A percentile compares a stretch with the other conserved stretches of the same genome.
phyloP scores from a whole-genome alignment of 2,888 invertebrate species.

The Drosophila glabriapex region DNA sequence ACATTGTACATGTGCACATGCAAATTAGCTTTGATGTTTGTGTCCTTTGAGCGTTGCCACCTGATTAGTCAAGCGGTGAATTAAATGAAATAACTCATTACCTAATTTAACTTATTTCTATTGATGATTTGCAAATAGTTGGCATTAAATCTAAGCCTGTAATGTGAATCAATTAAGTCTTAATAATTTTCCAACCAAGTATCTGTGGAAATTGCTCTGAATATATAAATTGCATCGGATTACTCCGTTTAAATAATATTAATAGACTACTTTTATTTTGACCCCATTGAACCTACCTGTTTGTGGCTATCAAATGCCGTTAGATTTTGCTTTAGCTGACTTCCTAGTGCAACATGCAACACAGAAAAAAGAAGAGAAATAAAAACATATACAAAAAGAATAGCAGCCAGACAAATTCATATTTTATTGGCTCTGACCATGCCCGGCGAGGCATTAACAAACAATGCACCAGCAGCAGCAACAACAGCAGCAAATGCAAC shows the following conservation, averaged over 20 bases:
- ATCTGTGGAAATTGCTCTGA: not conserved
- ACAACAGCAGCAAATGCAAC: constrained; percentile 18
- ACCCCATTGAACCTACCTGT: constrained; percentile 72
- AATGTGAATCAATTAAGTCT: not conserved
- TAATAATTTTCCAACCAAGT: not conserved
- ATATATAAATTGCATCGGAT: not conserved
- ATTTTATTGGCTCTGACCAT: constrained; percentile 78
- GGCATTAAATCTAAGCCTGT: not conserved
- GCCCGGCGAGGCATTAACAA: constrained; percentile 73
- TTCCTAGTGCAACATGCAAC: constrained; percentile 47
- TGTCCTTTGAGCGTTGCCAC: not conserved
- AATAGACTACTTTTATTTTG: constrained; percentile 53
- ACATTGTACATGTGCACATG: too few species aligned
- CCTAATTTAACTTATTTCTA: not conserved
- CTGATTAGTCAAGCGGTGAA: not conserved
- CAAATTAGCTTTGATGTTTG: not conserved
- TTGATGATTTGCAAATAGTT: not conserved
- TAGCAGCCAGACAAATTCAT: constrained; percentile 73
- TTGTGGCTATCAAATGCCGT: constrained; percentile 62
- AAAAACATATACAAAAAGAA: constrained; percentile 16
- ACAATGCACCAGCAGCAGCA: constrained; percentile 59
- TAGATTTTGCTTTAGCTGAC: constrained; percentile 51
- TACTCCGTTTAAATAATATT: constrained; percentile 21
- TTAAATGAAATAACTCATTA: not conserved
- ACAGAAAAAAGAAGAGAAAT: constrained; percentile 5